Evolutionary conservation across 2,797 vertebrate species (phyloP).

Genomic region (Clangula hyemalis): DNA sequence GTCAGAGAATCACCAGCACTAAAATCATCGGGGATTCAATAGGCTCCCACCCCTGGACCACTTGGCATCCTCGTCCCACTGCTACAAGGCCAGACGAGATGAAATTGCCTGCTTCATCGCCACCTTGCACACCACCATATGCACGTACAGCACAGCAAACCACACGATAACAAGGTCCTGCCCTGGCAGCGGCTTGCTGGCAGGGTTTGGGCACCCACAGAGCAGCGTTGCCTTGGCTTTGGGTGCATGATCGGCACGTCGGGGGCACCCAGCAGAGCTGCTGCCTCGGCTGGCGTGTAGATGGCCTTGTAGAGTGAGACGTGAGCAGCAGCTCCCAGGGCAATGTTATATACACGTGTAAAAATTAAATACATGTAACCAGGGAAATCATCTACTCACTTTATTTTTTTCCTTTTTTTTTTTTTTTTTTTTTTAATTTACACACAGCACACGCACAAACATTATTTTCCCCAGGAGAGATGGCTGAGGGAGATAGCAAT

Average conservation of each 20-base stretch:
- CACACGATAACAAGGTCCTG: background rate
- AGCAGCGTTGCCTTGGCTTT: background rate
- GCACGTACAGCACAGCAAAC: background rate
- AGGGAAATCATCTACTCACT: background rate
- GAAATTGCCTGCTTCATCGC: background rate
- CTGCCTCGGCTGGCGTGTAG: no score
- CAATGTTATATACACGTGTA: background rate
- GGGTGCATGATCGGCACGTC: background rate
- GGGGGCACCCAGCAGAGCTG: no score
- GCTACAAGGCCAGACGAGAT: rapidly evolving
- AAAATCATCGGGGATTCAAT: background rate
- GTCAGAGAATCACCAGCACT: background rate
- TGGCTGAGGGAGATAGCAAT: background rate
- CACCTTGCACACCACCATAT: background rate
- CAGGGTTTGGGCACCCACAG: background rate
- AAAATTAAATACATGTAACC: background rate
- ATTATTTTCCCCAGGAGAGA: background rate
- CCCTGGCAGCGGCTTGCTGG: background rate
- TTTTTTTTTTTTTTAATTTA: background rate
- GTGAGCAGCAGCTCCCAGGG: background rate
- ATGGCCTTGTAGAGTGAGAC: background rate
- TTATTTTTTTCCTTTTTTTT: background rate
- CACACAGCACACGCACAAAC: background rate
- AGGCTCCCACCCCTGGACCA: rapidly evolving
- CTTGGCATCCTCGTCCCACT: background rate